Conservation (phyloP, 2,797 vertebrate species). For the Australoheros facetus region DNA sequence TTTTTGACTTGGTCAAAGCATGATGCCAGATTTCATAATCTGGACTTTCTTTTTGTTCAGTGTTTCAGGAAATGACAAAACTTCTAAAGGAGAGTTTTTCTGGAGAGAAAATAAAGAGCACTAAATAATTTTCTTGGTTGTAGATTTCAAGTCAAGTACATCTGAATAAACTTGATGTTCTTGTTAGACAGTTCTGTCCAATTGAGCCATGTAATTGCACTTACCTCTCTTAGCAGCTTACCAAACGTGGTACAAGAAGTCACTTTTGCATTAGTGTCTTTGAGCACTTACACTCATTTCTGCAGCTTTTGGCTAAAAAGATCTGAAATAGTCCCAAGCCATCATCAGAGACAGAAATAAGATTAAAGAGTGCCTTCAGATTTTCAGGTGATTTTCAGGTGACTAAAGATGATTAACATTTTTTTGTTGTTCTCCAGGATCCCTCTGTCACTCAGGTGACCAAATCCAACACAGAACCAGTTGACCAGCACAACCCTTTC, state of each 20-base stretch:
- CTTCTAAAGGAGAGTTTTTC: background rate
- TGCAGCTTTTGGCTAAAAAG: background rate
- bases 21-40: background rate
- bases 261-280: background rate
- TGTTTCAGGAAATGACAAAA: slow-evolving; percentile 17
- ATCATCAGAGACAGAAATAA: background rate
- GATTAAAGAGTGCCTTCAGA: background rate
- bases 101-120: background rate
- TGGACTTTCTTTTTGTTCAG: background rate
- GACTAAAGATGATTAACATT: background rate
- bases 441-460: slow-evolving; percentile 80
- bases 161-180: background rate
- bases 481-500: slow-evolving; percentile 77
- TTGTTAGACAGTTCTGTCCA: background rate
- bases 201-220: background rate
- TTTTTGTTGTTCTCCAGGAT: slow-evolving; percentile 73
- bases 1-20: slow-evolving; percentile 9
- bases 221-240: background rate
- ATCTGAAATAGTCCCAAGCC: too few species aligned
- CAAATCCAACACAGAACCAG: slow-evolving; percentile 57
- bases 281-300: background rate
- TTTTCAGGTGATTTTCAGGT: background rate
- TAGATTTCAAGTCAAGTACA: background rate
- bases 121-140: background rate
- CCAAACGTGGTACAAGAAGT: background rate